phyloP scores from a whole-genome alignment of 2,113 vertebrate genomes.

The Scatophagus argus region DNA sequence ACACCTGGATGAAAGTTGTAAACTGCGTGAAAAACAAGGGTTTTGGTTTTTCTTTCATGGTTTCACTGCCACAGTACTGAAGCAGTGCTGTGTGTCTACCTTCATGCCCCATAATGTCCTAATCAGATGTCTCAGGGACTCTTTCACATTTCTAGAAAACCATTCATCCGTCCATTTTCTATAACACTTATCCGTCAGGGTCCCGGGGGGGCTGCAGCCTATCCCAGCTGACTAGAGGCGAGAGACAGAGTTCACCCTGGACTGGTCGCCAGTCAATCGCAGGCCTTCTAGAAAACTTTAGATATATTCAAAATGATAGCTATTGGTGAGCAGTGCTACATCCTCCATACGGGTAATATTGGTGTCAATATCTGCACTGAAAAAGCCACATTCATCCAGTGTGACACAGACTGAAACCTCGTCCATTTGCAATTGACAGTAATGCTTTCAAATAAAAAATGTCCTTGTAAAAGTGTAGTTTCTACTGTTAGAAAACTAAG shows the following conservation, averaged over 20 bases:
- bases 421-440: constrained; percentile 13
- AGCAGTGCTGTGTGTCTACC: too few relatives aligned
- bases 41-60: too few relatives aligned
- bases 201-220: too few relatives aligned
- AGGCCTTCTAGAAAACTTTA: too few relatives aligned
- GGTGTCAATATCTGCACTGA: not conserved
- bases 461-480: not conserved
- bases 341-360: not conserved
- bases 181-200: too few relatives aligned
- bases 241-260: too few relatives aligned
- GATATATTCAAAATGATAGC: not conserved
- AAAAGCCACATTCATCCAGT: not conserved
- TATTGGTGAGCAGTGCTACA: not conserved
- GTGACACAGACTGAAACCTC: constrained; percentile 1
- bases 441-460: not conserved
- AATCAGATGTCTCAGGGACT: not conserved
- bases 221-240: too few relatives aligned
- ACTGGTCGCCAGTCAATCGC: too few relatives aligned
- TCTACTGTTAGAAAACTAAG: constrained; percentile 6
- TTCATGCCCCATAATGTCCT: too few relatives aligned
- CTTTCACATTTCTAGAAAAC: not conserved
- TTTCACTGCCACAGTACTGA: too few relatives aligned
- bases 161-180: too few relatives aligned
- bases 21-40: not conserved
- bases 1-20: not conserved